These are phyloP conservation scores for Nesidiocoris tenuis DNA, from an alignment of 2,888 invertebrate species.

Conservation along the genomic window DNA sequence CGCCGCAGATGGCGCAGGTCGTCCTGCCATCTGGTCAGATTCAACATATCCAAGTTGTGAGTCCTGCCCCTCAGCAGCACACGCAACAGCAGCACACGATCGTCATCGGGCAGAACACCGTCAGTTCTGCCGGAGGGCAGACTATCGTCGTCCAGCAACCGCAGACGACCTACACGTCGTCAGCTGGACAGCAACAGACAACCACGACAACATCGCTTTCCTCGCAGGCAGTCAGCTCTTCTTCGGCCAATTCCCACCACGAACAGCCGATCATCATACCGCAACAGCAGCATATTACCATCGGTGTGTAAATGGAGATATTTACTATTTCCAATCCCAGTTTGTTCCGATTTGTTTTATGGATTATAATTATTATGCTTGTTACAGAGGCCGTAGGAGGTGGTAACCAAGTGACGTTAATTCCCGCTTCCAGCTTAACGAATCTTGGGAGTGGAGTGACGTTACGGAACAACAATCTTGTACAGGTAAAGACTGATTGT, in stretches of 20 bases:
- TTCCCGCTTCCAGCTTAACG: constrained; percentile 67
- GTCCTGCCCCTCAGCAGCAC: constrained; percentile 54
- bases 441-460: constrained; percentile 52
- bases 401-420: constrained; percentile 68
- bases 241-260: constrained; percentile 40
- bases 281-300: constrained; percentile 50
- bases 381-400: constrained; percentile 32
- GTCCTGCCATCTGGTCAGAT: constrained; percentile 86
- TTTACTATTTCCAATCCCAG: too few species aligned
- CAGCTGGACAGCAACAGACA: neutral
- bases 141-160: constrained; percentile 49
- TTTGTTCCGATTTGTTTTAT: too few species aligned
- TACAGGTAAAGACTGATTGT: constrained; percentile 52
- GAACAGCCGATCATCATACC: constrained; percentile 47
- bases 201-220: constrained; percentile 21
- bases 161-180: constrained; percentile 9
- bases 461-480: constrained; percentile 51
- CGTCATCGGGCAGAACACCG: constrained; percentile 50
- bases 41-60: constrained; percentile 83
- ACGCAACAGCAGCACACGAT: constrained; percentile 42
- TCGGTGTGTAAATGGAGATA: constrained; percentile 43
- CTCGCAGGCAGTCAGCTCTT: constrained; percentile 34
- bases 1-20: constrained; percentile 73
- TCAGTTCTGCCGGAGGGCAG: constrained; percentile 47
- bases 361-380: too few species aligned